phyloP scores from a whole-genome alignment of 2,113 vertebrate genomes.

The Sturnira hondurensis region DNA sequence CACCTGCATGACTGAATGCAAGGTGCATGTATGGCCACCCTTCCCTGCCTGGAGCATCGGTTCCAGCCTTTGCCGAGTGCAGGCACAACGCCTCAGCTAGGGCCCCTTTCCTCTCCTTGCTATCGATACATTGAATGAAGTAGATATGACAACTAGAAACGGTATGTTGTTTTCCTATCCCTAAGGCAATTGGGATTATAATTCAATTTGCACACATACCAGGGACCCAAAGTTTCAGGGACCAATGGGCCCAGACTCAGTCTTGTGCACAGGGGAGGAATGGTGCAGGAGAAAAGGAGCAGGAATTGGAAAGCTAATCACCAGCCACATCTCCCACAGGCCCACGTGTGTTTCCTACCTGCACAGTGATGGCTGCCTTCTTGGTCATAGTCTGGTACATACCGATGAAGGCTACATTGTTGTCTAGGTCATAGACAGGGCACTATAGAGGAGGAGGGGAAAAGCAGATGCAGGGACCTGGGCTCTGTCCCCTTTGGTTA shows the following conservation, averaged over 20 bases:
- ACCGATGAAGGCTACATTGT: constrained; percentile 97
- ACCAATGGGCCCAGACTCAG: not conserved
- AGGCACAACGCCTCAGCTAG: not conserved
- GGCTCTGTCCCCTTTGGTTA: accelerated
- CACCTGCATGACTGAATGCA: not conserved
- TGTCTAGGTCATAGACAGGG: constrained; percentile 96
- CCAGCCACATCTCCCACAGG: not conserved
- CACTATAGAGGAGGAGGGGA: constrained; percentile 80
- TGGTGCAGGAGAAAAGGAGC: not conserved
- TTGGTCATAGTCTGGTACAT: constrained; percentile 99
- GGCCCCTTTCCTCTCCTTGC: not conserved
- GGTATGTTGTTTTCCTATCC: not conserved
- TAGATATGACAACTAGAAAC: not conserved
- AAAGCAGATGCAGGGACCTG: not conserved
- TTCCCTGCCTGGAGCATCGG: not conserved
- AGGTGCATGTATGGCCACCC: not conserved
- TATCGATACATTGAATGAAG: not conserved
- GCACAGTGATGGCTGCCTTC: constrained; percentile 96
- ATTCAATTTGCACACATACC: not conserved
- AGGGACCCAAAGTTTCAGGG: not conserved
- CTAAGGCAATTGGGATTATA: not conserved
- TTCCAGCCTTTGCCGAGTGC: not conserved
- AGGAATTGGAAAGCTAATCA: not conserved
- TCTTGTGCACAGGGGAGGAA: not conserved
- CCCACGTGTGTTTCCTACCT: constrained; percentile 81